A percentile compares a stretch with the other conserved stretches of the same genome.
phyloP scores from a whole-genome alignment of 1,140 invertebrate genomes.

The Leptinotarsa texana region DNA sequence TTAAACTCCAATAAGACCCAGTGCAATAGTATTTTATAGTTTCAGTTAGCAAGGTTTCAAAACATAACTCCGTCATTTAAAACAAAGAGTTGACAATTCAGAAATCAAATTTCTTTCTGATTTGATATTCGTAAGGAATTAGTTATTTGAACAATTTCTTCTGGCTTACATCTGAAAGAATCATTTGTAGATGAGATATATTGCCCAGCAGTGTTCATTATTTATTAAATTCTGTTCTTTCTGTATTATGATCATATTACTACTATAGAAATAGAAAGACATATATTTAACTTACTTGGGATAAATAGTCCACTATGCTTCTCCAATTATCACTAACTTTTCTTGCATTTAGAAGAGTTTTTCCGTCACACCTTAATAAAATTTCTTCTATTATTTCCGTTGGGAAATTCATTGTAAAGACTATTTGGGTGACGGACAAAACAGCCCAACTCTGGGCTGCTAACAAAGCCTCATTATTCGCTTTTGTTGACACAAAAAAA shows the following conservation, averaged over 20 bases:
- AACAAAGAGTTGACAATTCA: too few relatives aligned
- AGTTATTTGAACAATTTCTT: too few relatives aligned
- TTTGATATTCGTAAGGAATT: too few relatives aligned
- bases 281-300: conserved; percentile 37
- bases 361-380: conserved; percentile 48
- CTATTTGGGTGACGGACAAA: neutral
- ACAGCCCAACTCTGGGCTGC: neutral
- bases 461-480: conserved; percentile 20
- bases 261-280: neutral
- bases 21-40: too few relatives aligned
- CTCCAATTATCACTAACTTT: conserved; percentile 39
- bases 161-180: too few relatives aligned
- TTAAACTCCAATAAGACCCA: too few relatives aligned
- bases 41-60: too few relatives aligned
- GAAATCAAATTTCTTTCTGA: too few relatives aligned
- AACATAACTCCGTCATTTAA: too few relatives aligned
- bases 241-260: neutral
- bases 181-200: too few relatives aligned
- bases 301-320: conserved; percentile 45
- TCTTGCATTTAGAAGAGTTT: conserved; percentile 46
- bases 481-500: neutral
- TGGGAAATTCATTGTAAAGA: conserved; percentile 43
- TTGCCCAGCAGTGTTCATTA: too few relatives aligned
- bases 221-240: neutral
- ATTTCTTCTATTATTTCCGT: conserved; percentile 49